Percentiles rank a stretch among this genome's conserved stretches.
Conservation (phyloP, 2,888 invertebrate species). For the Agrochola lychnidis region DNA sequence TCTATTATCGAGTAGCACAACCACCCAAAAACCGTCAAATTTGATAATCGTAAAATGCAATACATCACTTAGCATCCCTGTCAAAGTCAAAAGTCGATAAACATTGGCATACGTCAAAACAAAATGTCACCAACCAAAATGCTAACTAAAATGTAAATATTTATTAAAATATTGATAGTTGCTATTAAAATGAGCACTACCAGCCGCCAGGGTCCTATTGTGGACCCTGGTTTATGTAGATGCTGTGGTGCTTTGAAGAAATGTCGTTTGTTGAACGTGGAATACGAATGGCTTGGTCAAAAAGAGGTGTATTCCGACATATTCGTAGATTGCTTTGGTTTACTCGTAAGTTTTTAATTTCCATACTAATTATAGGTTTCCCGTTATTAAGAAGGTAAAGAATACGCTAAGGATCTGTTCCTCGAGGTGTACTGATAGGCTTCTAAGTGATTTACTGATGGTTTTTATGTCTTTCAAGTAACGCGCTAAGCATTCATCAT, state of each 20-base stretch:
- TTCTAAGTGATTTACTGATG: too few species aligned
- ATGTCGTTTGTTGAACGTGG: slow-evolving; percentile 82
- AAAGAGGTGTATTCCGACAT: slow-evolving; percentile 84
- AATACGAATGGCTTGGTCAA: slow-evolving; percentile 82
- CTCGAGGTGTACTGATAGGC: too few species aligned
- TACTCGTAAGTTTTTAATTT: slow-evolving; percentile 75
- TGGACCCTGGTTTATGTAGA: slow-evolving; percentile 81
- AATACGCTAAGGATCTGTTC: neutral
- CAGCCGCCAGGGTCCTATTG: slow-evolving; percentile 78
- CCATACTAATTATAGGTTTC: neutral
- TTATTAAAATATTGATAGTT: slow-evolving; percentile 14
- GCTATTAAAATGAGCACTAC: slow-evolving; percentile 64
- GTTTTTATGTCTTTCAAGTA: neutral
- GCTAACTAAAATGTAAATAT: slow-evolving; percentile 54
- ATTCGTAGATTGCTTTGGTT: slow-evolving; percentile 84
- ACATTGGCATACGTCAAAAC: slow-evolving; percentile 34
- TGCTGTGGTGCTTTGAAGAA: slow-evolving; percentile 83
- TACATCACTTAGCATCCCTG: slow-evolving; percentile 22
- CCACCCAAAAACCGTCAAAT: neutral
- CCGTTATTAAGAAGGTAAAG: neutral
- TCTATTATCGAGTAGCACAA: slow-evolving; percentile 30
- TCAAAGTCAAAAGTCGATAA: slow-evolving; percentile 51
- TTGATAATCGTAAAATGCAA: neutral
- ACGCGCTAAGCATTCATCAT: neutral
- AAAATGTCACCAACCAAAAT: slow-evolving; percentile 20